Evolutionary conservation across 2,888 invertebrate genomes (phyloP), one percentile per base, ranked within the genome.

Genomic region (Scaptomyza polygonia): DNA sequence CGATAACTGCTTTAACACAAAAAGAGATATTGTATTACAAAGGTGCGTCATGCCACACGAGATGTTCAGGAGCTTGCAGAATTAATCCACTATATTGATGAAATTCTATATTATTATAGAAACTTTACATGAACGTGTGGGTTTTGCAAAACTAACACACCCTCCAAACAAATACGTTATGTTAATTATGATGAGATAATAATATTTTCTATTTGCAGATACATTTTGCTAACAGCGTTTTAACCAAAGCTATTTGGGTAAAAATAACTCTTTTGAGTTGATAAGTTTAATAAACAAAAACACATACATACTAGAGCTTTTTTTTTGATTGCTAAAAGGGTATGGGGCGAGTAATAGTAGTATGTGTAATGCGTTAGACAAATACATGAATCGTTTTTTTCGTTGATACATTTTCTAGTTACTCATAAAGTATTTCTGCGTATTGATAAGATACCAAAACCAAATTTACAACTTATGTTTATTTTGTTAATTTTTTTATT

Each of bases 151-250:
- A 30, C 16, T 43, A 64, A 62, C 84, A 78, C 85, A 72, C 81
- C 78, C 64, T 58, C 58, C 30, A 52, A 65, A 64, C 25, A 42
- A 42, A 42, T 16, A 45, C 45, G 68, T 71, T 56, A 61, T 72
- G 54, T 39, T 75, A 44, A 42, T 67, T 76, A 79, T 67, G 82
- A 75, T 85, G 86, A 62, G 83, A 80, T 80, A 86, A 81, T 86
- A 80, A 80, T 77, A 66, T 77, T 86, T 84, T 81, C 86, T 81
- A 86, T 81, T 81, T 81, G 78, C 80, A 81, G 80, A 81, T 86
- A 71, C 77, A 67, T 68, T 74, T 80, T 77, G 67, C 64, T 68
- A 80, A 72, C 55, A 68, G 78, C 64, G 81, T 83, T 78, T 66
- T 80, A 86, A 79, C 65, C 65, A 72, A 58, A 67, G 68, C 55